phyloP scores from a whole-genome alignment of 2,113 vertebrate species.

The Terrapene triunguis region DNA sequence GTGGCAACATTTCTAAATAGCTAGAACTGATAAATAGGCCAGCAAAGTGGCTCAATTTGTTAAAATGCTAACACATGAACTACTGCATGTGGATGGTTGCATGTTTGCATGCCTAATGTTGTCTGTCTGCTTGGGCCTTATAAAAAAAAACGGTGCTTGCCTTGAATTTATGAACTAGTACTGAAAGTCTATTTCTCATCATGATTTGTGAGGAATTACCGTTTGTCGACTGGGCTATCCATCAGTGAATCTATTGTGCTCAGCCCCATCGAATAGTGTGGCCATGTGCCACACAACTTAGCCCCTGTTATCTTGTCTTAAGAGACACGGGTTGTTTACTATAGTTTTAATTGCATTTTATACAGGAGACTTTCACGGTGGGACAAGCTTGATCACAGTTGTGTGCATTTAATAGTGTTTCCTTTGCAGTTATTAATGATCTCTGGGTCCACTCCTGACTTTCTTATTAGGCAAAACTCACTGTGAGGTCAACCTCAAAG shows the following conservation, averaged over 20 bases:
- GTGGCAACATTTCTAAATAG: conserved; percentile 82
- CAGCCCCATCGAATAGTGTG: background rate
- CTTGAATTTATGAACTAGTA: conserved; percentile 77
- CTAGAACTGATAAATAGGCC: conserved; percentile 84
- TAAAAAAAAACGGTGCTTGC: conserved; percentile 53
- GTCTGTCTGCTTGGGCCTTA: conserved; percentile 60
- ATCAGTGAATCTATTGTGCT: conserved; percentile 44
- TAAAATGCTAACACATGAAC: conserved; percentile 81
- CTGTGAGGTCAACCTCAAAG: background rate
- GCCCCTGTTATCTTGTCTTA: background rate
- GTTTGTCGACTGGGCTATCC: conserved; percentile 40
- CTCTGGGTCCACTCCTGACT: background rate
- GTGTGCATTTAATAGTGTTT: background rate
- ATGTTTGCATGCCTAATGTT: conserved; percentile 71
- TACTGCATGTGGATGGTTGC: conserved; percentile 62
- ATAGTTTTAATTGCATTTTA: background rate
- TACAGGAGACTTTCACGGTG: background rate
- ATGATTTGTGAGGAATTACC: conserved; percentile 72
- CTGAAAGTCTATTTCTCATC: conserved; percentile 68
- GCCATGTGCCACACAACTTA: accelerated
- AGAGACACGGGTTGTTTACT: background rate
- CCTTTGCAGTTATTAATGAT: background rate
- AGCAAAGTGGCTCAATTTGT: conserved; percentile 82
- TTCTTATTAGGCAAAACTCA: background rate
- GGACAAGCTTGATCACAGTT: background rate